A percentile compares a stretch with the other conserved stretches of the same genome.
These are phyloP conservation scores for Condylostylus longicornis DNA, from an alignment of 1,140 invertebrate species.

Conservation along the genomic window DNA sequence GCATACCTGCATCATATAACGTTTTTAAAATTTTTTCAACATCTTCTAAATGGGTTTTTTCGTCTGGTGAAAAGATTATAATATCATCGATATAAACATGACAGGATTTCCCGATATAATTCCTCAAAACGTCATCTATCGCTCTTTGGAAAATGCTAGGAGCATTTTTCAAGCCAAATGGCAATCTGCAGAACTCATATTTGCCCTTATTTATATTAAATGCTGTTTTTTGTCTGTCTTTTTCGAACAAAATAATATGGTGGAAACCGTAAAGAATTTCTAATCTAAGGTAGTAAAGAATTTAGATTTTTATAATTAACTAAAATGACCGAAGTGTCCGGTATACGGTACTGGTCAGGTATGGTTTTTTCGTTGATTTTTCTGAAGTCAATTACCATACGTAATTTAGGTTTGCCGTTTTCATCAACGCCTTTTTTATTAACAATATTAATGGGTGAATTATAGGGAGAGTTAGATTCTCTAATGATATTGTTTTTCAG, in stretches of 20 bases:
- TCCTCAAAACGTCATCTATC: slow-evolving; percentile 29
- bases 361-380: slow-evolving; percentile 24
- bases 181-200: slow-evolving; percentile 17
- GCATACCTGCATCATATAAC: slow-evolving; percentile 11
- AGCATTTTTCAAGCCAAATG: slow-evolving; percentile 28
- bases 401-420: slow-evolving; percentile 7
- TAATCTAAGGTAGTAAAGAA: slow-evolving; percentile 34
- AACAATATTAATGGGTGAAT: slow-evolving; percentile 10
- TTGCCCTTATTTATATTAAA: slow-evolving; percentile 23
- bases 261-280: slow-evolving; percentile 34
- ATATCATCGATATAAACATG: slow-evolving; percentile 3
- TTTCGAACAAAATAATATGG: slow-evolving; percentile 31
- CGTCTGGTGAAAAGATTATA: background rate
- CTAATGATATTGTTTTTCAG: slow-evolving; percentile 8
- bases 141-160: slow-evolving; percentile 30
- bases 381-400: slow-evolving; percentile 21
- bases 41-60: slow-evolving; percentile 6
- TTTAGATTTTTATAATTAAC: slow-evolving; percentile 23
- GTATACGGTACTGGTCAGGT: slow-evolving; percentile 34
- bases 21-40: slow-evolving; percentile 10
- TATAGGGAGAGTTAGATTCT: slow-evolving; percentile 8
- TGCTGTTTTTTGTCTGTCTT: slow-evolving; percentile 30
- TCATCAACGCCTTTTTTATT: slow-evolving; percentile 11
- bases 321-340: slow-evolving; percentile 33
- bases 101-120: slow-evolving; percentile 1